Evolutionary conservation across 2,113 vertebrate genomes (phyloP).

Genomic region (Lepus timidus): DNA sequence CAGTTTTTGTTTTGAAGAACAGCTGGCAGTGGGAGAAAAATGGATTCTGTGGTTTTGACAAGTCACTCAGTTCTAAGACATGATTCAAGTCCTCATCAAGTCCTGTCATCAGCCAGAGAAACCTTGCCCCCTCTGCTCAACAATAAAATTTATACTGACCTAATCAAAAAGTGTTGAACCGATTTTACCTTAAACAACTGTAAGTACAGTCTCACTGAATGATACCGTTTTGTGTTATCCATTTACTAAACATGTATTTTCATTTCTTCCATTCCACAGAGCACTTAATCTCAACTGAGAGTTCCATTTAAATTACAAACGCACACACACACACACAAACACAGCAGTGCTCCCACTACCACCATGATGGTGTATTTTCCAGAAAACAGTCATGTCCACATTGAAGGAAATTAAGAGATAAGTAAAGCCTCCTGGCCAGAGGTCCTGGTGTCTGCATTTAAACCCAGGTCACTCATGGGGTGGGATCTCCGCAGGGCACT

Average conservation of each 20-base stretch:
- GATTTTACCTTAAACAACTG: neutral
- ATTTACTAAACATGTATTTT: slow-evolving; percentile 16
- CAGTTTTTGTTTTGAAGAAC: slow-evolving; percentile 64
- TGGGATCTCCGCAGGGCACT: neutral
- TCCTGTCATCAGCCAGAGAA: neutral
- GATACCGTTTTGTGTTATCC: neutral
- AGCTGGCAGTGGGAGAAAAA: slow-evolving; percentile 20
- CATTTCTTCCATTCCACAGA: neutral
- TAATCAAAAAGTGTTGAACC: neutral
- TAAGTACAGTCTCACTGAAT: neutral
- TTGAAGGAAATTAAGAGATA: neutral
- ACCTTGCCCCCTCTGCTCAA: neutral
- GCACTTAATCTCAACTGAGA: neutral
- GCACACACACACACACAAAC: neutral
- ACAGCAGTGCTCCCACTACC: neutral
- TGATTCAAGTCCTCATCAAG: neutral
- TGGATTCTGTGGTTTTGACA: slow-evolving; percentile 48
- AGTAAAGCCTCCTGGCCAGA: neutral
- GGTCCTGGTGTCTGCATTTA: neutral
- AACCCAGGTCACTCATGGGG: neutral
- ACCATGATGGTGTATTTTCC: neutral
- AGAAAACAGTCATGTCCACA: neutral
- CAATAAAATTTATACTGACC: neutral
- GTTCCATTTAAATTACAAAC: neutral
- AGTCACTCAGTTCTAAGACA: slow-evolving; percentile 11